Evolutionary conservation across 2,797 vertebrate species (phyloP), one percentile per base, ranked within the genome.

Genomic region (Pitangus sulphuratus): DNA sequence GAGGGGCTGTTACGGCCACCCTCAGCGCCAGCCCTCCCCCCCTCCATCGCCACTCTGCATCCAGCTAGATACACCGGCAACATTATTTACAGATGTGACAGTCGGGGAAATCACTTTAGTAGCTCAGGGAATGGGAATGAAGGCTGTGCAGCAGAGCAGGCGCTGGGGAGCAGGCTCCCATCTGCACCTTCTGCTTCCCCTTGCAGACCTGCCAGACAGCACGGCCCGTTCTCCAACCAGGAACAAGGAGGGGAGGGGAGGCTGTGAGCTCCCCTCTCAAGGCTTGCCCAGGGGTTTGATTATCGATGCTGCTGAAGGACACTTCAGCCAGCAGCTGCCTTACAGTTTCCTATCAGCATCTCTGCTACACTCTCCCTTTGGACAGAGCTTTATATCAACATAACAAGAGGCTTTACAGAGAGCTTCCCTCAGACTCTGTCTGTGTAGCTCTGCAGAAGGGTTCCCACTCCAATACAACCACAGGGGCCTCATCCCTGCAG

Each of bases 31-130:
- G 94, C 94, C 74, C 93, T 96, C 93, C 97, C 97, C 40, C 94
- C 97, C 86, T 95, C 95, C 95, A 94, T 66, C 28, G 6, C 72
- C 78, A 70, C 66, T 35, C 92, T 64, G 96, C 94, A 96, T 96
- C 96, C 78, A 95, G 96, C 94, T 93, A 95, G 95, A 97, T 90
- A 94, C 13, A 58, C 87, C 91, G 95, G 89, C 87, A 91, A 96
- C 95, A 96, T 97, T 98, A 98, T 97, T 98, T 97, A 98, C 96
- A 94, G 94, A 96, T 94, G 89, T 96, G 97, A 97, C 97, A 97
- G 97, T 93, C 33, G 30, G 93, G 97, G 93, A 97, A 97, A 98
- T 97, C 97, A 96, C 93, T 97, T 77, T 62, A 93, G 95, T 95
- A 97, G 97, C 95, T 84, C 94, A 95, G 92, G 91, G 95, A 97